A percentile compares a stretch with the other conserved stretches of the same genome.
Conservation (phyloP, 2,888 invertebrate species). For the Parnassius apollo region DNA sequence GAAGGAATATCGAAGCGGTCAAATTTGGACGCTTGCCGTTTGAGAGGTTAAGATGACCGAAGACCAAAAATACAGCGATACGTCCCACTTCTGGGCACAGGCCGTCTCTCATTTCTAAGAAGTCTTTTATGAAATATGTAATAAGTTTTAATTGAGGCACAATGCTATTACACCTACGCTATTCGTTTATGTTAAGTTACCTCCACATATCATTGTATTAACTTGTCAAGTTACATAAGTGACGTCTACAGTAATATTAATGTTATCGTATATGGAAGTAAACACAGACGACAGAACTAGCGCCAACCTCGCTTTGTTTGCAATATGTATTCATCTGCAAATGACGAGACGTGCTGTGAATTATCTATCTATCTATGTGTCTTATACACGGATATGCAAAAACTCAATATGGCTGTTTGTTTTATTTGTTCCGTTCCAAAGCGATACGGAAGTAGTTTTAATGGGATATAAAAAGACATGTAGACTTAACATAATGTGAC, state of each 20-base stretch:
- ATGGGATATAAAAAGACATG: not conserved
- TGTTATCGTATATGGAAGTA: conserved; percentile 16
- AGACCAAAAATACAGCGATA: no score
- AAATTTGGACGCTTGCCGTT: no score
- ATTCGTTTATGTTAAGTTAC: no score
- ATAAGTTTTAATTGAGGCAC: no score
- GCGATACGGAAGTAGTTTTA: conserved; percentile 1
- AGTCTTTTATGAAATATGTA: no score
- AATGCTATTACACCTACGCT: no score
- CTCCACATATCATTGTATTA: not conserved
- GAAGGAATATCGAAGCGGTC: no score
- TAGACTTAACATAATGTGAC: not conserved
- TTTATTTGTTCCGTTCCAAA: not conserved
- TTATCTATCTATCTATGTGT: no score
- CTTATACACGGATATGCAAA: conserved; percentile 9
- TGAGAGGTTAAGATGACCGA: no score
- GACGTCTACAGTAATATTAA: not conserved
- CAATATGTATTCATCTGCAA: conserved; percentile 8
- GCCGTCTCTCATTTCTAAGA: no score
- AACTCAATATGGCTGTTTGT: not conserved
- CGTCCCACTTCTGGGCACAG: no score
- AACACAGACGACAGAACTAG: not conserved
- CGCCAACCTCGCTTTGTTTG: conserved; percentile 17
- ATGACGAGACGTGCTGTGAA: conserved; percentile 7
- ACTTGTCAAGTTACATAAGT: not conserved